Evolutionary conservation across 2,888 invertebrate species (phyloP), one percentile per base, ranked within the genome.

Genomic region (Anorthoa munda): DNA sequence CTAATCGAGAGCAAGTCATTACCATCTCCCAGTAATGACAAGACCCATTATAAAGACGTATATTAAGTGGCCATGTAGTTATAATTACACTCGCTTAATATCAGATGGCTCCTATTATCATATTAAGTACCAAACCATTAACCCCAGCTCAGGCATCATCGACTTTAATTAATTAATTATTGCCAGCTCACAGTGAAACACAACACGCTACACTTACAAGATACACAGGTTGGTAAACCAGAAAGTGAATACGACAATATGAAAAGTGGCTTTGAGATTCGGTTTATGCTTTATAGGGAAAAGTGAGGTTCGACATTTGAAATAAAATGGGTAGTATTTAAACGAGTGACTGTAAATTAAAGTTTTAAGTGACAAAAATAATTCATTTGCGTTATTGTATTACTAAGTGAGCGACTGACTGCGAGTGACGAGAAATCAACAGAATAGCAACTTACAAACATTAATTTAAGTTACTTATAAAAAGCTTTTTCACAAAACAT

Each of bases 91-190:
- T 60, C 45, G 73, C 65, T 73, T 73, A 59, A 66, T 64, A 61
- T 71, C 61, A 73, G 56, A 63, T 56, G 56, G n/a, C 58, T 46
- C 61, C 60, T 68, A 73, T 73, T 73, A 78, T 72, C 60, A 78
- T 81, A 83, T 83, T 74, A 72, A 75, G 74, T 66, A 74, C 60
- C 66, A 31, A 73, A 59, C 74, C 58, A 81, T 83, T 81, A 78
- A 77, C 83, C 70, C 65, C 23, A 18, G 39, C 64, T 55, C 61
- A 78, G 23, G 79, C 76, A 70, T 71, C 81, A 72, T 71, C 70
- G 68, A 48, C 59, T 74, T 77, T 67, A 79, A 75, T 81, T 81
- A 83, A 83, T 83, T 81, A 77, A 81, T 71, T 70, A 68, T 80
- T 68, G 67, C 53, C 15, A 13, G 68, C 45, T 56, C 59, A 56